A percentile compares a stretch with the other conserved stretches of the same genome.
These are phyloP conservation scores for Epirrita christyi DNA, from an alignment of 2,888 invertebrate genomes.

Conservation along the genomic window DNA sequence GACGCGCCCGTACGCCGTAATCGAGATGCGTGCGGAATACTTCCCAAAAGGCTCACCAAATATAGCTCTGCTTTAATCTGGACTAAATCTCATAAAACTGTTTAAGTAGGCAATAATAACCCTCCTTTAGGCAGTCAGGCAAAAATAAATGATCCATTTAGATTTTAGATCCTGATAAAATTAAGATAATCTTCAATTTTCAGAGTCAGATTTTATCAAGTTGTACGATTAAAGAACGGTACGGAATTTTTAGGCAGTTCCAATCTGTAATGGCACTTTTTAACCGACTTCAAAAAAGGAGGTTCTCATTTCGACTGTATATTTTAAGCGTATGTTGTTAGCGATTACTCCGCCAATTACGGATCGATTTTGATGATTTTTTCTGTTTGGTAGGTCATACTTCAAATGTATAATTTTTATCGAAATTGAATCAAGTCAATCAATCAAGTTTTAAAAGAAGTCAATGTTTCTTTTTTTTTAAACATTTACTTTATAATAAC, in stretches of 20 bases:
- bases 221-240: not conserved
- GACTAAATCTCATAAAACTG: constrained; percentile 16
- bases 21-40: constrained; percentile 41
- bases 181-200: constrained; percentile 5
- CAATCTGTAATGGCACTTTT: no score
- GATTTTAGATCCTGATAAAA: constrained; percentile 22
- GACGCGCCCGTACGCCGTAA: constrained; percentile 48
- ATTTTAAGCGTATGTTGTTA: no score
- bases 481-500: no score
- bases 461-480: no score
- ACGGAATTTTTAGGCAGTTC: not conserved
- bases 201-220: constrained; percentile 8
- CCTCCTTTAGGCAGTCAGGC: not conserved
- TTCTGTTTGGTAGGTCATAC: no score
- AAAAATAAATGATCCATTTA: constrained; percentile 22
- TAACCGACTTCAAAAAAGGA: no score
- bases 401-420: no score
- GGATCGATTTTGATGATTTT: no score
- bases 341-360: no score
- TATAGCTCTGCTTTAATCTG: constrained; percentile 22
- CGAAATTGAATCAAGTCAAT: no score
- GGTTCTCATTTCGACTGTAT: no score
- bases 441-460: no score
- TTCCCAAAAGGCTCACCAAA: constrained; percentile 7
- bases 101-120: not conserved